Conservation (phyloP, 2,888 invertebrate species). For the Drosophila nr. medialis region DNA sequence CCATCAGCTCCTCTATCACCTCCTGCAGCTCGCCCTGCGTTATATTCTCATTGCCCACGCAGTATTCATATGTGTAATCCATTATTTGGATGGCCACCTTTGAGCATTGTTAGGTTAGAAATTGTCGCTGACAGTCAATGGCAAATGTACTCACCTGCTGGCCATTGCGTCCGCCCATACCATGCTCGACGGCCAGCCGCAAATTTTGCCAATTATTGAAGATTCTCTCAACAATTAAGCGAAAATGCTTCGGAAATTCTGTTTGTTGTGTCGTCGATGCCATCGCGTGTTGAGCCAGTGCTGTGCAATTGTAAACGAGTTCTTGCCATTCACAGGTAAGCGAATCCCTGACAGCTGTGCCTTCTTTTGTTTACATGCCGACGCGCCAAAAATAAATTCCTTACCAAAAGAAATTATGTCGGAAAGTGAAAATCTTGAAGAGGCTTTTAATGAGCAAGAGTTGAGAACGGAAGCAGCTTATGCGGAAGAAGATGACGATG, state of each 20-base stretch:
- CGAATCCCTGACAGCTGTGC: slow-evolving; percentile 23
- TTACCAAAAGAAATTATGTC: slow-evolving; percentile 53
- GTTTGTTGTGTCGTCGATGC: slow-evolving; percentile 58
- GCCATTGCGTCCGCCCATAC: slow-evolving; percentile 89
- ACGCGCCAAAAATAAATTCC: slow-evolving; percentile 37
- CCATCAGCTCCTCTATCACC: slow-evolving; percentile 89
- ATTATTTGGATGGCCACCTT: slow-evolving; percentile 88
- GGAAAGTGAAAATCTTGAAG: slow-evolving; percentile 54
- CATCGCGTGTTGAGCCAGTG: slow-evolving; percentile 62
- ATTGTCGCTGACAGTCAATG: not conserved
- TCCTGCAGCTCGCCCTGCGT: slow-evolving; percentile 87
- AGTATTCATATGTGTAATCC: slow-evolving; percentile 88
- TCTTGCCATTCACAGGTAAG: slow-evolving; percentile 37
- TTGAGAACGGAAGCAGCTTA: slow-evolving; percentile 30
- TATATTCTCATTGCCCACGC: slow-evolving; percentile 87
- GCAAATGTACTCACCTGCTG: slow-evolving; percentile 86
- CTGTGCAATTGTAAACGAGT: slow-evolving; percentile 20
- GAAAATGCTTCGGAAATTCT: slow-evolving; percentile 84
- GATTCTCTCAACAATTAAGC: slow-evolving; percentile 88
- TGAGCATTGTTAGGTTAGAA: slow-evolving; percentile 67
- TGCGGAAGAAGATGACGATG: slow-evolving; percentile 49
- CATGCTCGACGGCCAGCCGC: slow-evolving; percentile 90
- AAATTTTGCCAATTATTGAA: slow-evolving; percentile 91
- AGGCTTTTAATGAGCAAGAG: slow-evolving; percentile 35
- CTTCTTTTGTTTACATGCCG: slow-evolving; percentile 27